Evolutionary conservation across 2,113 vertebrate species (phyloP).

Genomic region (Seriola aureovittata): DNA sequence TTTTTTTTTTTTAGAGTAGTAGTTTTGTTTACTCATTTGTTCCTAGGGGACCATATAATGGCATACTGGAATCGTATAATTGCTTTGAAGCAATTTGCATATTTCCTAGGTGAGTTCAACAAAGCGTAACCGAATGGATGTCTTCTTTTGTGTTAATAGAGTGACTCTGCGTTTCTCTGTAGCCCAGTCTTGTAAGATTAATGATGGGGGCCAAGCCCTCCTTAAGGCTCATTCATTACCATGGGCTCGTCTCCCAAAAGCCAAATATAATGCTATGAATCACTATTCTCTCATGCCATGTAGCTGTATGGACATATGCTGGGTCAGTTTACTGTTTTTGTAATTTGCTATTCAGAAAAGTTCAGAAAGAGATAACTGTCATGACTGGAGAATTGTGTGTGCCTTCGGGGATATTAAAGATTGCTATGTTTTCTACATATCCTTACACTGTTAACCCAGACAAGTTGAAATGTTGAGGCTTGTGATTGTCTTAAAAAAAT

Average conservation of each 20-base stretch:
- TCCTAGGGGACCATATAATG: conserved; percentile 40
- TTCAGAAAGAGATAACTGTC: conserved; percentile 27
- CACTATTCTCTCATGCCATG: conserved; percentile 45
- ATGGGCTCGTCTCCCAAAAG: conserved; percentile 68
- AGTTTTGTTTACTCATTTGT: conserved; percentile 40
- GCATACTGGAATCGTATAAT: conserved; percentile 51
- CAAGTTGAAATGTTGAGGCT: too few species aligned
- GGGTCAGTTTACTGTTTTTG: conserved; percentile 40
- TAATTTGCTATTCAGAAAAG: conserved; percentile 57
- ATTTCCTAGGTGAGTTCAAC: conserved; percentile 59
- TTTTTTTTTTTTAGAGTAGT: not conserved
- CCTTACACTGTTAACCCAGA: not conserved
- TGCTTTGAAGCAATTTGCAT: conserved; percentile 59
- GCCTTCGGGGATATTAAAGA: conserved; percentile 38
- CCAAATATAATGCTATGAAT: conserved; percentile 78
- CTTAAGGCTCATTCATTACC: conserved; percentile 76
- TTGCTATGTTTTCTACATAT: not conserved
- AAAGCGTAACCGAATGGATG: conserved; percentile 62
- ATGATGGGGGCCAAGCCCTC: conserved; percentile 70
- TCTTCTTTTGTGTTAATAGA: conserved; percentile 78
- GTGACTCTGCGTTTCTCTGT: conserved; percentile 64
- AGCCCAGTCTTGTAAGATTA: conserved; percentile 73
- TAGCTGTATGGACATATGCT: conserved; percentile 39
- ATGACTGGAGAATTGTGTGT: conserved; percentile 12
- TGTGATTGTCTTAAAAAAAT: too few species aligned